Base-by-base conservation (phyloP, 2,113 vertebrate species). In the Prunella himalayana region DNA sequence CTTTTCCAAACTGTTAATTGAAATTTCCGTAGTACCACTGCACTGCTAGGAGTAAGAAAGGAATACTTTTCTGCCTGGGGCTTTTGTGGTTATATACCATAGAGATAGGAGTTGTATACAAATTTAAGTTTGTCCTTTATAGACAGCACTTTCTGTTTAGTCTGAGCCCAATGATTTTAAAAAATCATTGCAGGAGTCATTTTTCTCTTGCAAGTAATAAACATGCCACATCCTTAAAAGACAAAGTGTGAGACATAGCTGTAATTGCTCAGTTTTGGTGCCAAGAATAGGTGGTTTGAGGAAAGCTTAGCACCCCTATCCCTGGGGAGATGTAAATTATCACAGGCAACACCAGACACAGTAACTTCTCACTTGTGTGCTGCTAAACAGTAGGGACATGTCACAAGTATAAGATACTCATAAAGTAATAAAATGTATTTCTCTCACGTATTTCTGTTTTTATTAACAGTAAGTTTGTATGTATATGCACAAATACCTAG, bases 201-300 rank as follows among this genome's bases (percentile, higher is more conserved):
- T 93, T 92, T 90, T 79, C 56, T 93, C 80, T 88, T 92, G 30
- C 30, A 78, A 80, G 44, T 86, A 88, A 70, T 92, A 94, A 97
- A 92, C 50, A 73, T 95, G 76, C 82, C 69, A 86, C 80, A 84
- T 88, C 88, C 72, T 88, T 91, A 88, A 91, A 92, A 90, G 80
- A 88, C 64, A 86, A 88, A 93, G 68, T 63, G 76, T 83, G 56
- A 94, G 88, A 90, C 72, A 20, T 69, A 81, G 76, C 76, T 66
- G 17, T 88, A 93, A 93, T 92, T 75, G 82, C 91, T 90, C 47
- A 1, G 64, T 91, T 94, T 94, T 92, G 88, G 44, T 93, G 83
- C 86, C 80, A 91, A 88, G 80, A 83, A 63, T 51, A 93, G 96
- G 80, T 70, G 72, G 76, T 78, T 94, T 78, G 86, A 73, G 66